Evolutionary conservation across 2,113 vertebrate genomes (phyloP), one percentile per base, ranked within the genome.

Genomic region (Pyrgilauda ruficollis): DNA sequence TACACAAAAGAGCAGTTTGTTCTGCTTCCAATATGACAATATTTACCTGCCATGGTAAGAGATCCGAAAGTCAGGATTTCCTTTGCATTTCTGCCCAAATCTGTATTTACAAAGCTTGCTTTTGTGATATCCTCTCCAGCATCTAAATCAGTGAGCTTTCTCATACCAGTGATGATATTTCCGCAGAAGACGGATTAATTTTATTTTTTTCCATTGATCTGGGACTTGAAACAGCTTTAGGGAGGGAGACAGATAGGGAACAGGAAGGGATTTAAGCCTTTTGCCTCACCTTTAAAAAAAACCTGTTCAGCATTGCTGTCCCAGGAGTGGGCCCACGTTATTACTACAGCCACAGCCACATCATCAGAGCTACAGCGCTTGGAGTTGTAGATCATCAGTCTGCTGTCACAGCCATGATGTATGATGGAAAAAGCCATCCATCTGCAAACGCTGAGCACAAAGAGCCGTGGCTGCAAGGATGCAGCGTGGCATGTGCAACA

Each of bases 361-460:
- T 96, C 96, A 92, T 97, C 95, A 93, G 96, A 93, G 89, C 68
- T 96, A 47, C 69, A n/a, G 93, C 1, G 0, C 90, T 86, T 18
- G 1, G 69, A 76, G 94, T 79, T 94, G 94, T 96, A 97, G 96
- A 97, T 97, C 97, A 97, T 95, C 93, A 86, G 92, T 78, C 83
- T 55, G 96, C 97, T 97, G 97, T 97, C 97, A 91, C 30, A 39
- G 82, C 67, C 33, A 35, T 96, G 97, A 98, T 96, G 85, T 56
- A 97, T 80, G 97, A 96, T 86, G 81, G 94, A 94, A 97, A 97
- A 96, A 96, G 84, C 84, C 95, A 96, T 96, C 96, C 90, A 78
- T 97, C 96, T 95, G 96, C 85, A 89, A 86, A 87, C 7, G 5
- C 27, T 0, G 44, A 41, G 79, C 95, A 80, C 93, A 94, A 87